Evolutionary conservation across 2,888 invertebrate genomes (phyloP), one percentile per base, ranked within the genome.

Genomic region (Yponomeuta sedellus): DNA sequence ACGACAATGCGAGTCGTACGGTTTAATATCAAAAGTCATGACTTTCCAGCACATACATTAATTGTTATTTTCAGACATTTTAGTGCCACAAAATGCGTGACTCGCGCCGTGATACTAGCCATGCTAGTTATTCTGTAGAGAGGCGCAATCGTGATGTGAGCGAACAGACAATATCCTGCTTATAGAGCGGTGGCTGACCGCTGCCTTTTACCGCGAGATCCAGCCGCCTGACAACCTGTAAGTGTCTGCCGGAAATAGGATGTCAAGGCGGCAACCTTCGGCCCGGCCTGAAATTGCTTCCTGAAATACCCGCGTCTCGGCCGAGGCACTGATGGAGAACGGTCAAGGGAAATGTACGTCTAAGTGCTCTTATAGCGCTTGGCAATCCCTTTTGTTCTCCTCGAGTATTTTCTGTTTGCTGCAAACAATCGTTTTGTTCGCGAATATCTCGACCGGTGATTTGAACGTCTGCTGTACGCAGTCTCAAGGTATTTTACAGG

Each of bases 141-240:
- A 39, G 11, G 4, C 19, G 10, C 44, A 20, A 39, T 40, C 40
- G 25, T 19, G 16, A 34, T 34, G 39, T 62, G 83, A 86, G 87
- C 84, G 83, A 88, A 87, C 87, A 80, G 81, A 88, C 83, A 88
- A 90, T 90, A 89, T 89, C 90, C 88, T 83, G 82, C 73, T 75
- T 71, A 62, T 56, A 56, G 76, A 73, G 78, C 72, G 72, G 73
- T 75, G 73, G 73, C 75, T 82, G 85, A 82, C 85, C 85, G 81
- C 81, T 82, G 81, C 83, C 84, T 83, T 84, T 82, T 81, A 83
- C 83, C 83, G 78, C 73, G 81, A 81, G 86, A 77, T 77, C 78
- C 76, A 75, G 73, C 72, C 74, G 74, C 72, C 82, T 83, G 84
- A 82, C 82, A 83, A 82, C 82, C 81, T 86, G 86, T 79, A 82